Evolutionary conservation across 2,113 vertebrate genomes (phyloP), one percentile per base, ranked within the genome.

Genomic region (Sphyrna mokarran): DNA sequence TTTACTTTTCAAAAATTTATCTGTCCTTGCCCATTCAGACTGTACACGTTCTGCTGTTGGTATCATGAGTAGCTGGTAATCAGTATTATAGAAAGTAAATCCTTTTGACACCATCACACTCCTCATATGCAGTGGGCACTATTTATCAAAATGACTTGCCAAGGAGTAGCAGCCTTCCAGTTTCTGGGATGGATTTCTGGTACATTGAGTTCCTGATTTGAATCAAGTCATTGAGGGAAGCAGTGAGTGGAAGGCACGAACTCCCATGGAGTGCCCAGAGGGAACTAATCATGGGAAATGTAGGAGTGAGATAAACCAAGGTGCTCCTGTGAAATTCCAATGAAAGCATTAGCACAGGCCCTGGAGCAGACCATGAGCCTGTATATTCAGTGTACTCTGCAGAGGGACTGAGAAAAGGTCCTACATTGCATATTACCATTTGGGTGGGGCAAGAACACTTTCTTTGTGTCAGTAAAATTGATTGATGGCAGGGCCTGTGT

Each of bases 401-500:
- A 90, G 58, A 33, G 61, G 1, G 18, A 22, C n/a, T 33, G 23
- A 90, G 54, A 61, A 90, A n/a, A 18, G 87, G 18, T 91, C 13
- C 87, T n/a, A 61, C 61, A 91, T 37, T 40, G 8, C 29, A 61
- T 61, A 26, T 90, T 90, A 58, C 33, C 3, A 37, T 63, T 93
- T n/a, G 63, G 89, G 61, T 66, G 33, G 89, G 20, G 61, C 37
- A n/a, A 66, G 33, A 93, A 33, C 33, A 63, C 7, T 11, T 13
- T 68, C 14, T 89, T 93, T 40, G 3, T 93, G 63, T 93, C 63
- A 68, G 37, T 93, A 93, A 93, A 93, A 66, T 10, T 93, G 89
- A 93, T 68, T 93, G 89, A 93, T 66, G 54, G 22, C 58, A 66
- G 89, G 66, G 89, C 61, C 89, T 93, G 89, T 66, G 33, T 66